Evolutionary conservation across 2,113 vertebrate genomes (phyloP).

Genomic region (Aptenodytes patagonicus): DNA sequence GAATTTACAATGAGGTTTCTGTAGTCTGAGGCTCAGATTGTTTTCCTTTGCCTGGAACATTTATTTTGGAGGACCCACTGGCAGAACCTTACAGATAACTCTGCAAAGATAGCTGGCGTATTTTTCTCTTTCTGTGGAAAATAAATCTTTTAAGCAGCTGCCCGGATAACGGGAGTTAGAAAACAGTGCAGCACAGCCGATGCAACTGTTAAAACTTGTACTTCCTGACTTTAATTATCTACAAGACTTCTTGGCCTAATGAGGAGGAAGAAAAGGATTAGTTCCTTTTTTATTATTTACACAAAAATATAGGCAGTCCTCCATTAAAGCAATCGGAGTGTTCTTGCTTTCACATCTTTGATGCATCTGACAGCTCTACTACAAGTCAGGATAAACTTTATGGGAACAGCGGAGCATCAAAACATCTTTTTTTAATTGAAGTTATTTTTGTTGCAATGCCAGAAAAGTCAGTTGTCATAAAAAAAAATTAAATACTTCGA

Average conservation of each 20-base stretch:
- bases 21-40: neutral
- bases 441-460: neutral
- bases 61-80: neutral
- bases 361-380: neutral
- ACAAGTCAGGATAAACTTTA: neutral
- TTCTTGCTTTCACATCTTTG: neutral
- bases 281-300: conserved; percentile 39
- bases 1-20: neutral
- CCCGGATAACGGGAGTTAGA: conserved; percentile 4
- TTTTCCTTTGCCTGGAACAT: neutral
- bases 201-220: conserved; percentile 36
- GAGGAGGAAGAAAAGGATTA: conserved; percentile 43
- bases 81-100: conserved; percentile 10
- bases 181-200: neutral
- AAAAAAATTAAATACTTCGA: neutral
- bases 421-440: neutral
- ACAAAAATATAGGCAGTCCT: conserved; percentile 14
- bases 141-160: neutral
- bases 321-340: conserved; percentile 4
- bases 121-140: neutral
- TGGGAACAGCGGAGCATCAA: neutral
- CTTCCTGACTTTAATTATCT: conserved; percentile 54
- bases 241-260: conserved; percentile 43
- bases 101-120: neutral
- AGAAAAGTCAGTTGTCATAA: neutral